Conservation (phyloP, 2,888 invertebrate genomes). For the Invenusta paracnida region DNA sequence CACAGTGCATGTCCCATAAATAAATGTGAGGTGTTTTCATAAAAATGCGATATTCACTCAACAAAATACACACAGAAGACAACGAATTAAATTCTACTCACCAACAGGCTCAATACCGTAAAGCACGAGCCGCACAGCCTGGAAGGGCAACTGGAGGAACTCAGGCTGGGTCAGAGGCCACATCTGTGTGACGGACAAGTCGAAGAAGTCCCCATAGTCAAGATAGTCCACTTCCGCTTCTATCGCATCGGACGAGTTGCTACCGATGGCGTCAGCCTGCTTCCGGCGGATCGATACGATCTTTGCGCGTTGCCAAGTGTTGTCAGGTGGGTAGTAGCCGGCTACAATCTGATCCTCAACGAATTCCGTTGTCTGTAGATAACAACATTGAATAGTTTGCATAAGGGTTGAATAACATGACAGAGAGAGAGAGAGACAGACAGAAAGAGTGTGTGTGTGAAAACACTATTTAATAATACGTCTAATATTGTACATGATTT, state of each 20-base stretch:
- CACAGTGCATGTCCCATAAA: no score
- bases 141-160: conserved; percentile 27
- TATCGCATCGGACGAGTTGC: neutral
- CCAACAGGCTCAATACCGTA: conserved; percentile 33
- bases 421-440: neutral
- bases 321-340: conserved; percentile 1
- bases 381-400: no score
- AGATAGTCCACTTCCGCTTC: conserved; percentile 16
- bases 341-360: conserved; percentile 26
- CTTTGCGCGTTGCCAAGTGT: conserved; percentile 35
- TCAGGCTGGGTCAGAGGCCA: neutral
- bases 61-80: no score
- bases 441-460: neutral
- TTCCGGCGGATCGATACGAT: neutral
- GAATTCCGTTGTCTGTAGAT: neutral
- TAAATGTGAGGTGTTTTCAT: no score
- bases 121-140: conserved; percentile 12
- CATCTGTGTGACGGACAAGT: neutral
- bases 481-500: no score
- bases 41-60: no score
- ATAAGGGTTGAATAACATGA: no score
- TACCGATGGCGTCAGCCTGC: neutral
- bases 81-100: no score
- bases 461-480: neutral
- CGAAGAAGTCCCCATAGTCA: conserved; percentile 21